phyloP scores from a whole-genome alignment of 2,797 vertebrate genomes.

The Amniataba percoides region DNA sequence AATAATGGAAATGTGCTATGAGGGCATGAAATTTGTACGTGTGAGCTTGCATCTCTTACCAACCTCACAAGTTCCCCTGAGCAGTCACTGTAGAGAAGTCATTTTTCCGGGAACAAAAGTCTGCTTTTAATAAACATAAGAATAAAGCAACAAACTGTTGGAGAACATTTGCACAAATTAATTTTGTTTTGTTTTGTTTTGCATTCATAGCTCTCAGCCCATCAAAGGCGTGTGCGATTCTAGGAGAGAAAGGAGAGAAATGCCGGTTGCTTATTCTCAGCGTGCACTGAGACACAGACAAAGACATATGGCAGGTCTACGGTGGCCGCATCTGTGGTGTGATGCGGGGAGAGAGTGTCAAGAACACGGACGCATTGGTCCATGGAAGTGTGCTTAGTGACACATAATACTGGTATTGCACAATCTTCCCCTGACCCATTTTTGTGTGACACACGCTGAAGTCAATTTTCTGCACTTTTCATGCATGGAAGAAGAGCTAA shows the following conservation, averaged over 20 bases:
- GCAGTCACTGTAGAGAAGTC: conserved; percentile 3
- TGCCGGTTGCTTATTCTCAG: conserved; percentile 40
- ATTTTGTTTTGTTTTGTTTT: background rate
- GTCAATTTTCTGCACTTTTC: conserved; percentile 62
- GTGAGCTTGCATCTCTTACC: conserved; percentile 14
- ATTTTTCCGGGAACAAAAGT: conserved; percentile 8
- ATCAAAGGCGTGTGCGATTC: conserved; percentile 14
- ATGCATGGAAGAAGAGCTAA: conserved; percentile 43
- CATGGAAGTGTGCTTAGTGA: conserved; percentile 66
- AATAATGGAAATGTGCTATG: conserved; percentile 7
- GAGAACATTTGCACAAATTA: background rate
- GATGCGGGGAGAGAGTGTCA: conserved; percentile 56
- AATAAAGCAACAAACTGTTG: conserved; percentile 3
- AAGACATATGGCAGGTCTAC: conserved; percentile 52
- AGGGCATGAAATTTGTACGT: background rate
- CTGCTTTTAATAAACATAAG: conserved; percentile 5
- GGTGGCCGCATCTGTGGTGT: conserved; percentile 54
- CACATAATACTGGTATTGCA: conserved; percentile 67
- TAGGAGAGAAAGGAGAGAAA: background rate
- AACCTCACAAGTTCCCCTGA: conserved; percentile 1
- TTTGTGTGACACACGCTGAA: conserved; percentile 56
- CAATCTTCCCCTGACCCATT: conserved; percentile 70
- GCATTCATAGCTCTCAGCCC: background rate
- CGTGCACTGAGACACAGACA: conserved; percentile 46
- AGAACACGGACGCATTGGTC: conserved; percentile 57